These are phyloP conservation scores for Mallateleia sp. DNA, from an alignment of 2,888 invertebrate species.

Conservation along the genomic window DNA sequence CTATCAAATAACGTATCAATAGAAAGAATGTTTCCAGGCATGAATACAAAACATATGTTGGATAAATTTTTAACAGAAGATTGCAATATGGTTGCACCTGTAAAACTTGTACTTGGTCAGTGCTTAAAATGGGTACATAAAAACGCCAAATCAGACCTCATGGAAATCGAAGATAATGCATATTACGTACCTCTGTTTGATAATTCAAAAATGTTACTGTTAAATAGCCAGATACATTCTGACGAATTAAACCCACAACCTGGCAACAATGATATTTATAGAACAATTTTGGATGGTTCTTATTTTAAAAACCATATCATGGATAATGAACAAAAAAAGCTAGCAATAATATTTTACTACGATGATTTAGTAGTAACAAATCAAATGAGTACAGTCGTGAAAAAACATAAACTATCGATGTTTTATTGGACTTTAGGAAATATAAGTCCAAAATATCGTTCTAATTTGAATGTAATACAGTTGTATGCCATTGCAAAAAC, in stretches of 20 bases:
- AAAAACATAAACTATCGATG: constrained; percentile 25
- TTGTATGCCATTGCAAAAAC: constrained; percentile 66
- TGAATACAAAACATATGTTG: constrained; percentile 7
- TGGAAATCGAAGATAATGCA: constrained; percentile 53
- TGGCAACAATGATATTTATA: constrained; percentile 34
- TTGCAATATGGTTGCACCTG: constrained; percentile 7
- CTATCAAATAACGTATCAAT: neutral
- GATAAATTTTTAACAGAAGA: constrained; percentile 16
- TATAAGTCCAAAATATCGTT: constrained; percentile 10
- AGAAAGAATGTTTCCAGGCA: neutral
- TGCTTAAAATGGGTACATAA: neutral
- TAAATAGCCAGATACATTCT: constrained; percentile 56
- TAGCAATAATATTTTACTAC: constrained; percentile 66
- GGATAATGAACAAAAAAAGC: constrained; percentile 45
- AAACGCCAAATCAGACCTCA: neutral
- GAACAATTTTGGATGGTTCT: constrained; percentile 74
- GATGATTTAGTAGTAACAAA: constrained; percentile 16
- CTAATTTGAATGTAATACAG: constrained; percentile 13
- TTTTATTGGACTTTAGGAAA: constrained; percentile 32
- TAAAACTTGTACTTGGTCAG: neutral
- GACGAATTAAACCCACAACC: constrained; percentile 49
- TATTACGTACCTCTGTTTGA: constrained; percentile 66
- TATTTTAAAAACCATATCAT: constrained; percentile 68
- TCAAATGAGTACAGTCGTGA: constrained; percentile 24
- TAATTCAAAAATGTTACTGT: constrained; percentile 65